Base-by-base conservation (phyloP, 1,140 invertebrate species). In the Calliopsis andreniformis region DNA sequence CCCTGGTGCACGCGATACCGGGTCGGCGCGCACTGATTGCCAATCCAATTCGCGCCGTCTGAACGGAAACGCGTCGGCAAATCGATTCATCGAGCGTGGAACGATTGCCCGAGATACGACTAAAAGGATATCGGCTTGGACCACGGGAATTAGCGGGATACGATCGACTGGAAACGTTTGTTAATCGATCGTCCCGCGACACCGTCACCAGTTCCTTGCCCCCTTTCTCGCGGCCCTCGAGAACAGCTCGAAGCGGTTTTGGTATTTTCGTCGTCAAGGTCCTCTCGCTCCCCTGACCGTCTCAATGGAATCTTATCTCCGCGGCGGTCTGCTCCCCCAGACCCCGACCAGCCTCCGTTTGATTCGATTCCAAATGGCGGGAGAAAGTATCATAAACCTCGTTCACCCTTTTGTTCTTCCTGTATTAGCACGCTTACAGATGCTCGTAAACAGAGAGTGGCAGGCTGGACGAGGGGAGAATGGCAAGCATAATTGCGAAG, bases 1-100 rank as follows among this genome's bases (percentile, higher is more conserved):
- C 62, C 23, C 63, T n/a, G 68, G 47, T 56, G 30, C 45, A 61
- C 67, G 78, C 62, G 75, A 82, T 67, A 30, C 30, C 58, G 23
- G 53, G 14, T 70, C 58, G 66, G 32, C 51, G 72, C 47, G 20
- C 66, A 43, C 63, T 81, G 79, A 82, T 82, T 82, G 79, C 66
- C 80, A 82, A 80, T 81, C 79, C 55, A 39, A 75, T 75, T 75
- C 62, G 47, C 47, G 53, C 45, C 78, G 45, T 77, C 75, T 45
- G 47, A 76, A 62, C 78, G 79, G 53, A 71, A 82, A 70, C 53
- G 64, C 75, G 80, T 81, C 43, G 71, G 64, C 77, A 58, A 62
- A 81, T 80, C 67, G 70, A 81, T 81, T 81, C 71, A 67, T 69
- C 79, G 79, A 61, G 43, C 42, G 39, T 51, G 66, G 20, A 47